These are phyloP conservation scores for Ailurus styani DNA, from an alignment of 2,113 vertebrate genomes.

Conservation along the genomic window DNA sequence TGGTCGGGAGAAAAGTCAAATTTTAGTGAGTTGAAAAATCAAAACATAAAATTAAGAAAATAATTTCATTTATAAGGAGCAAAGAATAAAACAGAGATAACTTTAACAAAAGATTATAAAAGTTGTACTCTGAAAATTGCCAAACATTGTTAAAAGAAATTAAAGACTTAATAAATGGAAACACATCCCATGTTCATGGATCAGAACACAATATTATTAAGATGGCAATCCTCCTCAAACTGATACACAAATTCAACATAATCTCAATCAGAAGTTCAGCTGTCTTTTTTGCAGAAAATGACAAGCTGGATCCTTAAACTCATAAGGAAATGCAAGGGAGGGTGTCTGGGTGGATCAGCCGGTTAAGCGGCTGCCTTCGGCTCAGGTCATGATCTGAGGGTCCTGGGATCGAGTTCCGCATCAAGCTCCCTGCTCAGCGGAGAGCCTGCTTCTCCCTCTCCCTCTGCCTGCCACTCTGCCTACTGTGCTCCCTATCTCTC, in stretches of 20 bases:
- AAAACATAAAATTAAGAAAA: neutral
- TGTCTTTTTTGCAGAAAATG: neutral
- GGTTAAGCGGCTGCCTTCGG: too few species aligned
- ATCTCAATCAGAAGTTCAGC: neutral
- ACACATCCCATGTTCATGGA: neutral
- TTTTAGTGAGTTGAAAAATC: neutral
- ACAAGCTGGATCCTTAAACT: neutral
- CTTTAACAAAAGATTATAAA: neutral
- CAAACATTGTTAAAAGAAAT: neutral
- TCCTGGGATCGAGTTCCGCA: too few species aligned
- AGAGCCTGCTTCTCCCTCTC: too few species aligned
- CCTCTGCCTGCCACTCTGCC: too few species aligned
- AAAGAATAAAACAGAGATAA: neutral
- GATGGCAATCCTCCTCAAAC: neutral
- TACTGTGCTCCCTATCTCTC: too few species aligned
- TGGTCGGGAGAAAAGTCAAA: neutral
- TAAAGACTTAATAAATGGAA: neutral
- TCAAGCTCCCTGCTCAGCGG: too few species aligned
- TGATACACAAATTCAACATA: neutral
- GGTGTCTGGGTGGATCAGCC: too few species aligned
- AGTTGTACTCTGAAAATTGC: neutral
- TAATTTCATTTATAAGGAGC: neutral
- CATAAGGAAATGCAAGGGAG: neutral
- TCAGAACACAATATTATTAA: neutral
- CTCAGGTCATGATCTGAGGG: too few species aligned